A percentile compares a stretch with the other conserved stretches of the same genome.
These are phyloP conservation scores for Andrena dorsata DNA, from an alignment of 2,888 invertebrate species.

Conservation along the genomic window DNA sequence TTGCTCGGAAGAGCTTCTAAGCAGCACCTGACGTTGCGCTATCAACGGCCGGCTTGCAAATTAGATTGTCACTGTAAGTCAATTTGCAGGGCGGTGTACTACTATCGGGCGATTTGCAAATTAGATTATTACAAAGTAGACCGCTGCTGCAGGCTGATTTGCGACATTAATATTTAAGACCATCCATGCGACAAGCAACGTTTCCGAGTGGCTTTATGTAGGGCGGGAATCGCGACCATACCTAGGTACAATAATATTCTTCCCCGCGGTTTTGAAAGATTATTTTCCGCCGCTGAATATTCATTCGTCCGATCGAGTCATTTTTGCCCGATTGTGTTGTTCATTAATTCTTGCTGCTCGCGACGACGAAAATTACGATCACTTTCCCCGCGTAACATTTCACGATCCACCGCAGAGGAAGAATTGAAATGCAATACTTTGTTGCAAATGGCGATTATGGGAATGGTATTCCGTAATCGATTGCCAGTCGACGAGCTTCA, in stretches of 20 bases:
- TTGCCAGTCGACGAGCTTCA: too few relatives aligned
- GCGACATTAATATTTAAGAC: not conserved
- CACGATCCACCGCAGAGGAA: not conserved
- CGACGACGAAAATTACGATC: too few relatives aligned
- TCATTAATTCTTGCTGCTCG: too few relatives aligned
- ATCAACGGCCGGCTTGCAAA: not conserved
- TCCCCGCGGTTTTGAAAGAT: too few relatives aligned
- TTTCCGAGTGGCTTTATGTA: not conserved
- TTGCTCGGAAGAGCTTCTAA: not conserved
- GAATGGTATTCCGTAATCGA: not conserved
- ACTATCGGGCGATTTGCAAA: constrained; percentile 2
- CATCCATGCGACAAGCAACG: not conserved
- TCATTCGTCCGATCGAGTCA: too few relatives aligned
- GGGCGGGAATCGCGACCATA: not conserved
- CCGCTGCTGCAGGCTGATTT: not conserved
- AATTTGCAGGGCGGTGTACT: not conserved
- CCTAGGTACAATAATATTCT: too few relatives aligned
- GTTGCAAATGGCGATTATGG: too few relatives aligned
- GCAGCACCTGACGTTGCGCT: not conserved
- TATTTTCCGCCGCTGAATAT: too few relatives aligned
- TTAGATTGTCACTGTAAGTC: not conserved
- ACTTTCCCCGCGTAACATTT: too few relatives aligned
- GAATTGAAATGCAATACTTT: not conserved
- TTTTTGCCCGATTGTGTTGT: too few relatives aligned
- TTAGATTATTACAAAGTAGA: not conserved